These are phyloP conservation scores for Drosophila seclusa DNA, from an alignment of 2,888 invertebrate species.

Conservation along the genomic window DNA sequence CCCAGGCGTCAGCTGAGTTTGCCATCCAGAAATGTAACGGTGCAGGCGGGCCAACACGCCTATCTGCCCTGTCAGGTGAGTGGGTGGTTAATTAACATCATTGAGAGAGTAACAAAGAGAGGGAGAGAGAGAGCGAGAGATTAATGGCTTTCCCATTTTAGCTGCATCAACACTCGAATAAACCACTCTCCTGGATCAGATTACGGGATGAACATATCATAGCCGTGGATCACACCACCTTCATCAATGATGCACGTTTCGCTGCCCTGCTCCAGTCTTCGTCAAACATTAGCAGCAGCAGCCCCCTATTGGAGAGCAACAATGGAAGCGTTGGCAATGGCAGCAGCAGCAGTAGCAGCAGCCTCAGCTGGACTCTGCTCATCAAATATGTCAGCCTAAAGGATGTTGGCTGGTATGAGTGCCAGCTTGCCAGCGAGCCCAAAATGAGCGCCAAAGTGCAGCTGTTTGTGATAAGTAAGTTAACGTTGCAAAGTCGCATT, in stretches of 20 bases:
- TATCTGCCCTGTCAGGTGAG: slow-evolving; percentile 94
- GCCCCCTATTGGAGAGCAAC: slow-evolving; percentile 87
- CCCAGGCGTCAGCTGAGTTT: slow-evolving; percentile 71
- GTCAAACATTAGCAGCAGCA: slow-evolving; percentile 33
- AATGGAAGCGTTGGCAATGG: slow-evolving; percentile 88
- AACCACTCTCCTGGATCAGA: slow-evolving; percentile 96
- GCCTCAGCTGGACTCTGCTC: slow-evolving; percentile 93
- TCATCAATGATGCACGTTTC: slow-evolving; percentile 96
- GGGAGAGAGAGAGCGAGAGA: not conserved
- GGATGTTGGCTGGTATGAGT: slow-evolving; percentile 96
- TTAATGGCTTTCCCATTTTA: slow-evolving; percentile 42
- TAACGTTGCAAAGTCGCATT: not conserved
- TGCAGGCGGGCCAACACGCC: slow-evolving; percentile 95
- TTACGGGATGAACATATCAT: slow-evolving; percentile 95
- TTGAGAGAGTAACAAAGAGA: slow-evolving; percentile 31
- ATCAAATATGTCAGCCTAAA: slow-evolving; percentile 94
- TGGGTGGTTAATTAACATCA: slow-evolving; percentile 49
- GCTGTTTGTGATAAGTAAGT: slow-evolving; percentile 72
- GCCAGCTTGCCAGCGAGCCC: slow-evolving; percentile 96
- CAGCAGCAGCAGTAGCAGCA: slow-evolving; percentile 85
- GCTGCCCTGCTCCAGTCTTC: slow-evolving; percentile 87
- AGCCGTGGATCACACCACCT: slow-evolving; percentile 92
- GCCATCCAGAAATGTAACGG: slow-evolving; percentile 91
- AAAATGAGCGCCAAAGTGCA: slow-evolving; percentile 95
- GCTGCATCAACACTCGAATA: slow-evolving; percentile 85